These are phyloP conservation scores for Phycodurus eques DNA, from an alignment of 2,113 vertebrate species.

Conservation along the genomic window DNA sequence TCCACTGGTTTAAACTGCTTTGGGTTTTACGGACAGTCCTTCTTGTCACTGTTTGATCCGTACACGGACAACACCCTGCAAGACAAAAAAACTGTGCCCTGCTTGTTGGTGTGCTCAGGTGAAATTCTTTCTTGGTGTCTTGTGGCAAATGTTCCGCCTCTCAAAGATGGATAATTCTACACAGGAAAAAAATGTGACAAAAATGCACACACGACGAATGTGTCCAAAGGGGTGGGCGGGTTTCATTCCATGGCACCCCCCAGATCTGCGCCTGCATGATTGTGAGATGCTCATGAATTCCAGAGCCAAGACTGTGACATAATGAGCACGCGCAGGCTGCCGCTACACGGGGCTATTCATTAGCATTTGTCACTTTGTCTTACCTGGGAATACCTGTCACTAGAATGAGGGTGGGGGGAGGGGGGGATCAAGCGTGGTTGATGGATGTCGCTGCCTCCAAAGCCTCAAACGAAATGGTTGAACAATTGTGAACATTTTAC, in stretches of 20 bases:
- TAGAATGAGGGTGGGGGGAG: neutral
- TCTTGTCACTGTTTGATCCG: too few species aligned
- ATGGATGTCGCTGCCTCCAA: slow-evolving; percentile 36
- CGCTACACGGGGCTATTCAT: slow-evolving; percentile 40
- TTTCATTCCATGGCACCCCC: neutral
- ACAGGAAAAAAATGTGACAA: too few species aligned
- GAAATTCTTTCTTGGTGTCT: neutral
- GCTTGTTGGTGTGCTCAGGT: neutral
- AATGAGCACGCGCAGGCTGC: slow-evolving; percentile 40
- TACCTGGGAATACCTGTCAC: slow-evolving; percentile 58
- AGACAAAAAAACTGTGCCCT: too few species aligned
- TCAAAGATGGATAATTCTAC: neutral
- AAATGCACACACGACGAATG: neutral
- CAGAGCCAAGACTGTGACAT: slow-evolving; percentile 27
- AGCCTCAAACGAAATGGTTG: slow-evolving; percentile 34
- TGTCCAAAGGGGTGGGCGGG: neutral
- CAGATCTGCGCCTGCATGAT: slow-evolving; percentile 14
- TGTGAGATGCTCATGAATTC: slow-evolving; percentile 2
- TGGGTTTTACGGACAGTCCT: too few species aligned
- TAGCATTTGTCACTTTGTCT: slow-evolving; percentile 40
- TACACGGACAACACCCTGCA: too few species aligned
- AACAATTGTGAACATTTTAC: slow-evolving; percentile 37
- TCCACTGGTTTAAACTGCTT: too few species aligned
- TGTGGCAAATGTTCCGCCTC: neutral
- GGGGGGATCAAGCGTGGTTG: slow-evolving; percentile 42